These are phyloP conservation scores for Nothobranchius kuhntae DNA, from an alignment of 2,113 vertebrate species.

Conservation along the genomic window DNA sequence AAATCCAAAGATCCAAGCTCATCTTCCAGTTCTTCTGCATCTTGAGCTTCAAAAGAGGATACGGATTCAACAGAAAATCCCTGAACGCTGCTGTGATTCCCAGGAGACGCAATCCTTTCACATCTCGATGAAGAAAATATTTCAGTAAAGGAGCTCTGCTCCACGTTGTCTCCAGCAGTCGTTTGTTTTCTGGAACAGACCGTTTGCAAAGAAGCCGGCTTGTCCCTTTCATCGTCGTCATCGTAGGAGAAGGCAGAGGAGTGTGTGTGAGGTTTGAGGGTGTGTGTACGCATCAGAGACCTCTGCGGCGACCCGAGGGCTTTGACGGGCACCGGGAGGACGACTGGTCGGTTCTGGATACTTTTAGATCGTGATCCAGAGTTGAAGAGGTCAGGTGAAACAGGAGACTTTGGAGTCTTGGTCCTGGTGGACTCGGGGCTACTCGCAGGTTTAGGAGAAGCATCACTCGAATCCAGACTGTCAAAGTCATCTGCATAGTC, in stretches of 20 bases:
- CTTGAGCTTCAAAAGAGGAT: slow-evolving; percentile 52
- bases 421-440: slow-evolving; percentile 65
- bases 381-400: slow-evolving; percentile 6
- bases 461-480: slow-evolving; percentile 70
- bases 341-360: slow-evolving; percentile 36
- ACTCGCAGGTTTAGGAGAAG: slow-evolving; percentile 55
- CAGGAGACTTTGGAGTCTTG: slow-evolving; percentile 45
- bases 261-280: slow-evolving; percentile 58
- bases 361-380: slow-evolving; percentile 58
- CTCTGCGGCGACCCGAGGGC: slow-evolving; percentile 80
- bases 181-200: slow-evolving; percentile 19
- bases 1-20: slow-evolving; percentile 73
- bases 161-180: slow-evolving; percentile 11
- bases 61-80: slow-evolving; percentile 70
- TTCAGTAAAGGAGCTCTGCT: slow-evolving; percentile 22
- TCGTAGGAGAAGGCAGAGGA: slow-evolving; percentile 64
- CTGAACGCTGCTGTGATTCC: slow-evolving; percentile 56
- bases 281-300: slow-evolving; percentile 63
- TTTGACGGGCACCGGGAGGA: slow-evolving; percentile 74
- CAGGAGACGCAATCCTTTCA: slow-evolving; percentile 37
- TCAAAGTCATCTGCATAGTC: slow-evolving; percentile 85
- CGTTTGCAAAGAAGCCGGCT: slow-evolving; percentile 27
- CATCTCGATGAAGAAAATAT: slow-evolving; percentile 36
- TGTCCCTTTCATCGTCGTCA: slow-evolving; percentile 43
- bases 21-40: slow-evolving; percentile 69